phyloP scores from a whole-genome alignment of 2,797 vertebrate genomes.

The Lacerta agilis region DNA sequence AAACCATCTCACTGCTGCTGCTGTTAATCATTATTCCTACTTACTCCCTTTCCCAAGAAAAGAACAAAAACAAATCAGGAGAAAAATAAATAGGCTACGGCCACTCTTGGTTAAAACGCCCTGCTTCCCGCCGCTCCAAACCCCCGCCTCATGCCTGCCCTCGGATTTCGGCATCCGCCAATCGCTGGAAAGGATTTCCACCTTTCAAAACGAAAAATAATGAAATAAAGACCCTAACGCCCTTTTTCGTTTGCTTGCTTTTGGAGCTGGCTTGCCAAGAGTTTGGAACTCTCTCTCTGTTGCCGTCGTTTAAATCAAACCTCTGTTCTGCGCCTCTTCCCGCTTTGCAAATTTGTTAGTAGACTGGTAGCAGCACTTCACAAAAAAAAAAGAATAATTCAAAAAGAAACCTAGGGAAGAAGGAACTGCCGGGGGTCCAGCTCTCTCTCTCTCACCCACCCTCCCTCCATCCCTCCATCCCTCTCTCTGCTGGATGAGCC shows the following conservation, averaged over 20 bases:
- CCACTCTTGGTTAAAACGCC: conserved; percentile 65
- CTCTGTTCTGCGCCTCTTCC: conserved; percentile 62
- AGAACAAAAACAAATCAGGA: conserved; percentile 80
- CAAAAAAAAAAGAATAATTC: conserved; percentile 72
- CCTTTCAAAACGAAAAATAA: conserved; percentile 67
- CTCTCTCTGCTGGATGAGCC: conserved; percentile 65
- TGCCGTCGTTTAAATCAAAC: conserved; percentile 41
- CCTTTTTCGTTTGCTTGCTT: conserved; percentile 47
- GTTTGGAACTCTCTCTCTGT: conserved; percentile 77
- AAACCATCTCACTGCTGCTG: conserved; percentile 77
- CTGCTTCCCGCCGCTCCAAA: conserved; percentile 76
- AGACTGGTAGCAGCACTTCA: conserved; percentile 87
- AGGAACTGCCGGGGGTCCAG: conserved; percentile 61
- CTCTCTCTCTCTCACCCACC: conserved; percentile 58
- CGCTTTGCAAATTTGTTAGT: conserved; percentile 82
- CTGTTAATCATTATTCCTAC: conserved; percentile 46
- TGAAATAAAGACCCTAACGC: conserved; percentile 51
- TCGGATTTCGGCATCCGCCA: conserved; percentile 78
- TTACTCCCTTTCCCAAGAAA: background rate
- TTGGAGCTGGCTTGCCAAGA: conserved; percentile 79
- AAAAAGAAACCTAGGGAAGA: conserved; percentile 32
- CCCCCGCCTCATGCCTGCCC: conserved; percentile 83
- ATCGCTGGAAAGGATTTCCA: conserved; percentile 81
- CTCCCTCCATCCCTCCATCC: background rate
- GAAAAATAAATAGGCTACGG: conserved; percentile 92